Evolutionary conservation across 2,113 vertebrate genomes (phyloP).

Genomic region (Rallus limicola): DNA sequence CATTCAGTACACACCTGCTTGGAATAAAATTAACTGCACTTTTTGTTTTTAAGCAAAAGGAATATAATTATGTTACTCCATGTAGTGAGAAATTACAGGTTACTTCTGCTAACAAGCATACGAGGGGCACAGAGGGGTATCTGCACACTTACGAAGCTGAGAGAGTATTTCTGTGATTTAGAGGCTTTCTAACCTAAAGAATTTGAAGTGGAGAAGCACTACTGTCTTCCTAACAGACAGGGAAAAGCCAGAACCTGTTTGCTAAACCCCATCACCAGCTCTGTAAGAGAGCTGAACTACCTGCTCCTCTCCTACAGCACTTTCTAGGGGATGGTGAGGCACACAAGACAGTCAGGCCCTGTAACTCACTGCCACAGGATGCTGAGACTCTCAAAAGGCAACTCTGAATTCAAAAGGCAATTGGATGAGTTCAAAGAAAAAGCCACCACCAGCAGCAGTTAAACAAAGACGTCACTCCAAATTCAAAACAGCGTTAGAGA

Average conservation of each 20-base stretch:
- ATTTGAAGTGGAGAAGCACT: neutral
- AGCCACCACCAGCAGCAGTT: neutral
- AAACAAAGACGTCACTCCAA: neutral
- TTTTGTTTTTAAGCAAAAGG: conserved; percentile 43
- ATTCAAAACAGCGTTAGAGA: neutral
- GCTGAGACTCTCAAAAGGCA: neutral
- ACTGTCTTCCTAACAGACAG: neutral
- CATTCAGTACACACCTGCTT: neutral
- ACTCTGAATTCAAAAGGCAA: neutral
- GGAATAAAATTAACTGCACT: conserved; percentile 60
- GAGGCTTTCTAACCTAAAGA: neutral
- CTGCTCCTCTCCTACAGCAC: neutral
- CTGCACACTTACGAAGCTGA: neutral
- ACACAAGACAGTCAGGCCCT: neutral
- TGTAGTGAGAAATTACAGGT: conserved; percentile 36
- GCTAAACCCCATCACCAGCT: neutral
- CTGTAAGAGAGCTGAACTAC: neutral
- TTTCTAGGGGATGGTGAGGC: neutral
- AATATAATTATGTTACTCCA: conserved; percentile 36
- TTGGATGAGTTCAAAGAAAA: neutral
- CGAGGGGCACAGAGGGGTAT: neutral
- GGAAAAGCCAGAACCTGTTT: neutral
- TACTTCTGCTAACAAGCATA: neutral
- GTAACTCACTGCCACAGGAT: neutral
- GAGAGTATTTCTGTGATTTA: neutral